A percentile compares a stretch with the other conserved stretches of the same genome.
phyloP scores from a whole-genome alignment of 2,888 invertebrate genomes.

The Lepidochitona cinerea region DNA sequence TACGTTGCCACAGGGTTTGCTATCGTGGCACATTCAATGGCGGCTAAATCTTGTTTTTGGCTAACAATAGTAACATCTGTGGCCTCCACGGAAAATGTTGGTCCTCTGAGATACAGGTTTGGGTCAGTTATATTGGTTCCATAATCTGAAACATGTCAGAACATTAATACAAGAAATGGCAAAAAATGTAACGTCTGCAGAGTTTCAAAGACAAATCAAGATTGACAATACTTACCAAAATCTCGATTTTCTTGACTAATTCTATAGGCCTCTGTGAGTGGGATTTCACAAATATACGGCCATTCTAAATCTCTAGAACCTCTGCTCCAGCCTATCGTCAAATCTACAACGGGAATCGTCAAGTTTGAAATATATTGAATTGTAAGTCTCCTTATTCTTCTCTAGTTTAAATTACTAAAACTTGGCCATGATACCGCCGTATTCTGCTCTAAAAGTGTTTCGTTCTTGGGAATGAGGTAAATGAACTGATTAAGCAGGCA shows the following conservation, averaged over 20 bases:
- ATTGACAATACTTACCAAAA: constrained; percentile 34
- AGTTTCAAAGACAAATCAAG: not conserved
- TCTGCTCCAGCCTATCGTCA: constrained; percentile 14
- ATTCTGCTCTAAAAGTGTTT: too few relatives aligned
- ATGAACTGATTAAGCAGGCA: too few relatives aligned
- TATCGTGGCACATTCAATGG: constrained; percentile 70
- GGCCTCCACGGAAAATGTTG: constrained; percentile 89
- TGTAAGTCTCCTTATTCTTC: too few relatives aligned
- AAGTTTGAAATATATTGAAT: too few relatives aligned
- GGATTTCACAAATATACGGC: constrained; percentile 50
- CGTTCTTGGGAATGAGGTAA: too few relatives aligned
- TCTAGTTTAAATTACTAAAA: too few relatives aligned
- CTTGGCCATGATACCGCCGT: too few relatives aligned
- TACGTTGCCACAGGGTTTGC: constrained; percentile 93
- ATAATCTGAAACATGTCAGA: constrained; percentile 49
- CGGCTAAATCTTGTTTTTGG: constrained; percentile 17
- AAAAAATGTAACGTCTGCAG: not conserved
- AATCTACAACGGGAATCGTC: too few relatives aligned
- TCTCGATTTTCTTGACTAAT: constrained; percentile 45
- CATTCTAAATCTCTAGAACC: constrained; percentile 14
- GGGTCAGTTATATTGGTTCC: constrained; percentile 76
- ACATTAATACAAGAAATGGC: not conserved
- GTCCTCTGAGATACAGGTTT: constrained; percentile 87
- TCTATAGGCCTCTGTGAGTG: constrained; percentile 41
- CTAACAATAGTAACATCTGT: constrained; percentile 56